Conservation (phyloP, 2,888 invertebrate species). For the Xanthorhoe designata region DNA sequence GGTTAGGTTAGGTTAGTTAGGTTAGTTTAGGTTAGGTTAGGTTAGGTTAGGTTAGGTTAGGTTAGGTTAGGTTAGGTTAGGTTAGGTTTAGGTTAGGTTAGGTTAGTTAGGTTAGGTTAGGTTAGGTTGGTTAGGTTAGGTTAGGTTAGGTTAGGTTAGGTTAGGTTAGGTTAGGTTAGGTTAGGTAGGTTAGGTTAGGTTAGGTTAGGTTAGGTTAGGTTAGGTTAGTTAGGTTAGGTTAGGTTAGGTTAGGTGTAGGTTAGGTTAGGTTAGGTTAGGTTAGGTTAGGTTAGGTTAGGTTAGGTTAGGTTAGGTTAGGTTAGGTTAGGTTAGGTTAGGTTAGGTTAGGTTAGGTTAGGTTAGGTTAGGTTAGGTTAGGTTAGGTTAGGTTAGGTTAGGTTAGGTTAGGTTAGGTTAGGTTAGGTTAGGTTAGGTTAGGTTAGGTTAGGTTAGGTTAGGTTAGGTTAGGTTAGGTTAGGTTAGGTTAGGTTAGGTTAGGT, state of each 20-base stretch:
- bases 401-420: constrained; percentile 37
- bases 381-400: constrained; percentile 34
- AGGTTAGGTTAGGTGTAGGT: constrained; percentile 38
- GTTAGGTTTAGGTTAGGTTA: constrained; percentile 47
- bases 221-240: constrained; percentile 40
- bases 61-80: constrained; percentile 39
- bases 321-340: constrained; percentile 42
- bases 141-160: constrained; percentile 38
- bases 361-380: constrained; percentile 35
- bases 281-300: constrained; percentile 32
- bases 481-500: constrained; percentile 36
- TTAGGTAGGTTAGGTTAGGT: constrained; percentile 45
- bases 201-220: constrained; percentile 42
- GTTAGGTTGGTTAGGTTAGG: constrained; percentile 30
- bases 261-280: constrained; percentile 33
- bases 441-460: constrained; percentile 40
- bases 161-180: constrained; percentile 42
- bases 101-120: constrained; percentile 33
- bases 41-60: constrained; percentile 40
- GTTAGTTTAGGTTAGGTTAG: constrained; percentile 37
- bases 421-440: constrained; percentile 37
- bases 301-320: constrained; percentile 35
- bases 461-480: constrained; percentile 35
- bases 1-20: constrained; percentile 30
- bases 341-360: constrained; percentile 35